Evolutionary conservation across 2,888 invertebrate genomes (phyloP).

Genomic region (Macaria notata): DNA sequence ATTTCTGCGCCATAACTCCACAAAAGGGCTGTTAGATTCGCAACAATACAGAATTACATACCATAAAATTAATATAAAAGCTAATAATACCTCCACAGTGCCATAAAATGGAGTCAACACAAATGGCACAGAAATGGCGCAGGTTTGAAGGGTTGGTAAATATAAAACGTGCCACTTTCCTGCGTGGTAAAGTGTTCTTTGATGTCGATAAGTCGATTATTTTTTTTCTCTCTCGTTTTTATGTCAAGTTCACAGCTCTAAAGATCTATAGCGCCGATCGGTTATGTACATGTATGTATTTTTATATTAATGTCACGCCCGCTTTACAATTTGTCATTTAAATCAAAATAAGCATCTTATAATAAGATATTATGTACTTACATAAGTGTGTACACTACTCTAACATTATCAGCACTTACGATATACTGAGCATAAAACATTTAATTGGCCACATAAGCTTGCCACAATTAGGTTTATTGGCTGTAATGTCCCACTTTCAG

Average conservation of each 20-base stretch:
- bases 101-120: constrained; percentile 15
- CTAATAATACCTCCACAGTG: constrained; percentile 11
- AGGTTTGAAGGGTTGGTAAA: constrained; percentile 14
- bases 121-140: constrained; percentile 13
- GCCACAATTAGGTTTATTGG: constrained; percentile 20
- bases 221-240: constrained; percentile 3
- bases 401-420: neutral
- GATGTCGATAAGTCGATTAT: constrained; percentile 7
- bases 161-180: constrained; percentile 11
- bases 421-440: constrained; percentile 10
- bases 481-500: constrained; percentile 13
- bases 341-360: too few species aligned
- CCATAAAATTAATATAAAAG: constrained; percentile 18
- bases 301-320: too few species aligned
- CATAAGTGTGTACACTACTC: too few species aligned
- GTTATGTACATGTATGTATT: too few species aligned
- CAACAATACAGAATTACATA: constrained; percentile 12
- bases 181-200: constrained; percentile 5
- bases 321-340: too few species aligned
- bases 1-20: constrained; percentile 5
- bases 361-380: too few species aligned
- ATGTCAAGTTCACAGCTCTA: neutral
- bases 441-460: constrained; percentile 15
- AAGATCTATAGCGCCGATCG: too few species aligned
- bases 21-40: constrained; percentile 1